Conservation (phyloP, 2,113 vertebrate genomes). For the Micronycteris hirsuta region DNA sequence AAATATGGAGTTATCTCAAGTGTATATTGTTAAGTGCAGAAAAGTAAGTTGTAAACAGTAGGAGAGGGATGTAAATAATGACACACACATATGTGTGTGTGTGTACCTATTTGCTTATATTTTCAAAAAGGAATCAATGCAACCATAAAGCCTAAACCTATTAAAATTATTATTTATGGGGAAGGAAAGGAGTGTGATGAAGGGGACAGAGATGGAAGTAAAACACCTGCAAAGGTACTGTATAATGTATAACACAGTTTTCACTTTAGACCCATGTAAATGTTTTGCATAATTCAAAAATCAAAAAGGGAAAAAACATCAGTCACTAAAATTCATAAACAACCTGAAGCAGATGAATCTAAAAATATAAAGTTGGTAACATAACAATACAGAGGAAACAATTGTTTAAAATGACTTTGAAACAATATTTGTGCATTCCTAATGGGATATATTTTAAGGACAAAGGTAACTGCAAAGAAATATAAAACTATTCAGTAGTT, state of each 20-base stretch:
- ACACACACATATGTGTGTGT: background rate
- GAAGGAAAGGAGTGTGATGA: background rate
- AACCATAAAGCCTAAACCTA: constrained; percentile 31
- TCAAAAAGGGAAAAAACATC: background rate
- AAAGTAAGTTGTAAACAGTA: constrained; percentile 32
- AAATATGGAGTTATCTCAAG: background rate
- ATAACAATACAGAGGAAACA: constrained; percentile 41
- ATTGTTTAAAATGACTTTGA: constrained; percentile 27
- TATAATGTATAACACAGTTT: background rate
- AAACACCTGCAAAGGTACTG: background rate
- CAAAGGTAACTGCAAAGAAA: constrained; percentile 18
- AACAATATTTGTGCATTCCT: background rate
- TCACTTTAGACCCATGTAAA: constrained; percentile 30
- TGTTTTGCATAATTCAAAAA: constrained; percentile 44
- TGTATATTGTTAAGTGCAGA: constrained; percentile 34
- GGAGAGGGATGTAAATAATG: background rate
- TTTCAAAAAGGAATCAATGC: constrained; percentile 24
- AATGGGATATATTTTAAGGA: constrained; percentile 12
- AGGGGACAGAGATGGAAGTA: constrained; percentile 17
- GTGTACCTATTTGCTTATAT: constrained; percentile 29
- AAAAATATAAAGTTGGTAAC: background rate
- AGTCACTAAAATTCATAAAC: constrained; percentile 24
- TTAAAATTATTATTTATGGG: constrained; percentile 16
- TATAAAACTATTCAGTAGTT: constrained; percentile 20
- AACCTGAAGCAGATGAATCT: constrained; percentile 7